Evolutionary conservation across 2,888 invertebrate species (phyloP), one percentile per base, ranked within the genome.

Genomic region (Apantesis nais): DNA sequence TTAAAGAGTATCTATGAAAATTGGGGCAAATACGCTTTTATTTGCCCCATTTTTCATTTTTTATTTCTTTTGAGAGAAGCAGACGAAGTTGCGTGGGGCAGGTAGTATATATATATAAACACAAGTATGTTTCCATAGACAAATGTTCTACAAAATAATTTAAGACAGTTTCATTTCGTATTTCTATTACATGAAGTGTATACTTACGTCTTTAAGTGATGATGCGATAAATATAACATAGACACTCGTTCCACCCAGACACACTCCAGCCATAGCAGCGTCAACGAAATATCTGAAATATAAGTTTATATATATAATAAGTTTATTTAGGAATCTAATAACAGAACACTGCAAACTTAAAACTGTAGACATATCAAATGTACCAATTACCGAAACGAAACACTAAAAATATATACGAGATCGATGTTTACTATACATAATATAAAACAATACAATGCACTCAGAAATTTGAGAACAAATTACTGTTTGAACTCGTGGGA

Each of bases 171-270:
- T 44, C 3, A 0, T 14, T 44, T 44, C n/a, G n/a, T n/a, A 14
- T 44, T 44, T 44, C 16, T 44, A 44, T 44, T 44, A 4, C 19
- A 16, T 44, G 2, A 14, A 0, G 5, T 0, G 37, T 55, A 39
- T 34, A 90, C 94, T 94, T 84, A 97, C 97, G 90, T 97, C 95
- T 89, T 96, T 94, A 25, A 97, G 92, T 12, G 97, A 96, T 60
- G 96, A 95, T 0, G 97, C 96, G 70, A 98, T 96, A 85, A 98
- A 97, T 52, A 97, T 96, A 3, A 98, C 96, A 85, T 98, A 98
- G 0, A 98, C 97, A 78, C 97, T 97, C n/a, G 96, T 96, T 0
- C 97, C 97, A 0, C 97, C 96, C 73, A 96, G 93, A 83, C 97
- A 97, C 0, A 97, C 97, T 0, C 96, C 95, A 68, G 97, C 96